Evolutionary conservation across 2,888 invertebrate species (phyloP).

Genomic region (Oscheius sp.): DNA sequence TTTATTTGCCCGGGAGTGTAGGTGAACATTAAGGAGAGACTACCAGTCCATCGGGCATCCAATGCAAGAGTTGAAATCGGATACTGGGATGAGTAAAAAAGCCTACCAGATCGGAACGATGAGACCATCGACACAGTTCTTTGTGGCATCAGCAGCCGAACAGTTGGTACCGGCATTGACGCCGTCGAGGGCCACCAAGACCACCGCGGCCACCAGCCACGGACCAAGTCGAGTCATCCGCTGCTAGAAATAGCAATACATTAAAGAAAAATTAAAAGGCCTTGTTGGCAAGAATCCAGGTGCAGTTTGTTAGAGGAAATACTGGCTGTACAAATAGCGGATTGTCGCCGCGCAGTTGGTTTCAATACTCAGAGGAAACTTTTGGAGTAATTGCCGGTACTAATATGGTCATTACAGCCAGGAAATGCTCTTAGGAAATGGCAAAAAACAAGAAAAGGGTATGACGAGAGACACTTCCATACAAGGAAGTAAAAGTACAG

Average conservation of each 20-base stretch:
- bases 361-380: conserved; percentile 7
- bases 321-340: conserved; percentile 22
- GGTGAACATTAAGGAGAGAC: neutral
- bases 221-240: conserved; percentile 56
- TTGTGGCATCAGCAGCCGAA: conserved; percentile 68
- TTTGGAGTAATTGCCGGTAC: too few species aligned
- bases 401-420: neutral
- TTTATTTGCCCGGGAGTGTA: neutral
- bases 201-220: conserved; percentile 55
- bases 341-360: conserved; percentile 23
- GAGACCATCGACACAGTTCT: conserved; percentile 83
- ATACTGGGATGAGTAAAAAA: neutral
- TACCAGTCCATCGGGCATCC: neutral
- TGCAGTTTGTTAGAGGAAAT: conserved; percentile 20
- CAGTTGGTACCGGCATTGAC: conserved; percentile 66
- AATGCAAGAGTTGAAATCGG: too few species aligned
- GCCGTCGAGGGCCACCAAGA: conserved; percentile 43
- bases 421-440: neutral
- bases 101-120: conserved; percentile 84
- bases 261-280: neutral
- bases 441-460: neutral
- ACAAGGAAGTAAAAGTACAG: neutral
- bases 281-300: conserved; percentile 6
- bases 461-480: too few species aligned
- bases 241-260: neutral